phyloP scores from a whole-genome alignment of 2,888 invertebrate species.

The Ecdyonurus torrentis region DNA sequence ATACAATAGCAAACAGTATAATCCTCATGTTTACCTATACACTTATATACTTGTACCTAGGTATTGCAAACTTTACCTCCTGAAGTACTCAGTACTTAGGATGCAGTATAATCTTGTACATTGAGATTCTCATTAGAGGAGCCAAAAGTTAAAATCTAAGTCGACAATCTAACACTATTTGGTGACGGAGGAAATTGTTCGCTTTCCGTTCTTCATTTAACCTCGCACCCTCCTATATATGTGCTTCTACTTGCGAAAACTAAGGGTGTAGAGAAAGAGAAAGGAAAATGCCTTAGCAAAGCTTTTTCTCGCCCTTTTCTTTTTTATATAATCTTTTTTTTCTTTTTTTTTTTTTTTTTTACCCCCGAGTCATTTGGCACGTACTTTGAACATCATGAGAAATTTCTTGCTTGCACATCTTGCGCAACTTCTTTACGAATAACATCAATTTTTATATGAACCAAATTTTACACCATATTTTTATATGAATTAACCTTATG shows the following conservation, averaged over 20 bases:
- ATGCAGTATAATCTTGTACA: too few relatives aligned
- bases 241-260: not conserved
- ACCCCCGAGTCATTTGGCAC: not conserved
- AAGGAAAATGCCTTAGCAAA: not conserved
- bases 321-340: not conserved
- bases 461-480: not conserved
- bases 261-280: not conserved
- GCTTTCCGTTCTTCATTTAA: not conserved
- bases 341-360: not conserved
- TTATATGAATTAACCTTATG: too few relatives aligned
- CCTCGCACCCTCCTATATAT: not conserved
- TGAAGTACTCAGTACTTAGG: too few relatives aligned
- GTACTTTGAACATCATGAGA: not conserved
- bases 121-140: too few relatives aligned
- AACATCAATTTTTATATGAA: too few relatives aligned
- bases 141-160: not conserved
- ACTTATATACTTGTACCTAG: too few relatives aligned
- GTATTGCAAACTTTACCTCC: too few relatives aligned
- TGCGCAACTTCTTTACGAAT: too few relatives aligned
- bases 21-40: too few relatives aligned
- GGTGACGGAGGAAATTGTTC: not conserved
- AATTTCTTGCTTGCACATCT: not conserved
- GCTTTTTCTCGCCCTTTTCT: not conserved
- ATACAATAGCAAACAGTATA: too few relatives aligned
- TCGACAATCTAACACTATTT: not conserved